These are phyloP conservation scores for Gavia stellata DNA, from an alignment of 2,113 vertebrate species.

Conservation along the genomic window DNA sequence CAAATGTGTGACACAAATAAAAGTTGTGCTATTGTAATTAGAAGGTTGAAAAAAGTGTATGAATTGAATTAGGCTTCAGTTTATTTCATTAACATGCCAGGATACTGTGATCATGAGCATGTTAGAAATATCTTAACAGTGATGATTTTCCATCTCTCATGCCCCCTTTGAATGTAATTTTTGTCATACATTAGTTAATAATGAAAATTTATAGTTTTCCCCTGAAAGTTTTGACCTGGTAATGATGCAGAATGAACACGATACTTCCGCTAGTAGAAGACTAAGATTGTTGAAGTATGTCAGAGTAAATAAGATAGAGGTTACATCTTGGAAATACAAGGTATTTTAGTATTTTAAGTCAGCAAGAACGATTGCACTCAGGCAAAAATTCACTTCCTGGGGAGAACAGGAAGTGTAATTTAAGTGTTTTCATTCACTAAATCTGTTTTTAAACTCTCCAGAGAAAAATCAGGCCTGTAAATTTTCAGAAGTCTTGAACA, in stretches of 20 bases:
- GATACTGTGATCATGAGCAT: neutral
- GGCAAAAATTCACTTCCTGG: neutral
- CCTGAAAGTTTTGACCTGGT: neutral
- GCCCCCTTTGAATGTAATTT: neutral
- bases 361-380: neutral
- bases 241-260: neutral
- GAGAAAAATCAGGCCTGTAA: neutral
- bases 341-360: neutral
- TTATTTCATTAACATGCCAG: neutral
- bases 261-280: neutral
- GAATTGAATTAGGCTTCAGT: neutral
- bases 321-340: neutral
- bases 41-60: neutral
- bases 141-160: neutral
- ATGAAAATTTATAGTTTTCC: neutral
- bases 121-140: neutral
- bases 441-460: neutral
- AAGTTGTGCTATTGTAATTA: neutral
- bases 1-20: neutral
- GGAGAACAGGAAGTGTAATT: neutral
- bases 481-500: neutral
- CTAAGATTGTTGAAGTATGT: neutral
- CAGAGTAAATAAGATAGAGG: neutral
- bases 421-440: neutral
- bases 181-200: neutral